These are phyloP conservation scores for Ennomos quercinarius DNA, from an alignment of 2,888 invertebrate genomes.

Conservation along the genomic window DNA sequence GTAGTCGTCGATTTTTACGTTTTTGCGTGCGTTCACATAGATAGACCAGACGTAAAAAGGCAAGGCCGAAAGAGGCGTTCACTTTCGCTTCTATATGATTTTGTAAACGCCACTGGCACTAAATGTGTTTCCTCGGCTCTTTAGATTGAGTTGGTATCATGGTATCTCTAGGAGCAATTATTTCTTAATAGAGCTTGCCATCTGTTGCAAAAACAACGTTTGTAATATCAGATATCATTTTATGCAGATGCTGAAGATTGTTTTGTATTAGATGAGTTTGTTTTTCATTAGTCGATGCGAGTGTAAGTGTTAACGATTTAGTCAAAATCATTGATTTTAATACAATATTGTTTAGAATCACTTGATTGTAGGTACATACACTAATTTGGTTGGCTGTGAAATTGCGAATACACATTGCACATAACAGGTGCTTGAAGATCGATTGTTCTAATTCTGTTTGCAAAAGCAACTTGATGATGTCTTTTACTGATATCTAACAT, in stretches of 20 bases:
- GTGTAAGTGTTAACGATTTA: too few species aligned
- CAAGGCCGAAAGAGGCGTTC: conserved; percentile 71
- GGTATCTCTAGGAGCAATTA: conserved; percentile 51
- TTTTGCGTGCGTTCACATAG: conserved; percentile 37
- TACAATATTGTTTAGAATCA: too few species aligned
- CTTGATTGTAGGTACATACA: too few species aligned
- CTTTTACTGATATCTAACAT: conserved; percentile 58
- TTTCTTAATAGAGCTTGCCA: conserved; percentile 45
- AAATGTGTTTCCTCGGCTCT: conserved; percentile 51
- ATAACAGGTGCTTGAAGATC: conserved; percentile 25
- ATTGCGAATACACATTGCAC: conserved; percentile 9
- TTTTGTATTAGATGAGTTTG: not conserved
- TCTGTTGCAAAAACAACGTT: conserved; percentile 40
- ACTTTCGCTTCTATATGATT: conserved; percentile 69
- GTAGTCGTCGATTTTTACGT: conserved; percentile 9
- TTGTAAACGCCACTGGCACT: conserved; percentile 54
- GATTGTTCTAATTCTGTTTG: conserved; percentile 43
- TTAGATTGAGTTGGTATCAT: conserved; percentile 37
- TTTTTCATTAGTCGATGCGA: too few species aligned
- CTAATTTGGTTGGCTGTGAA: conserved; percentile 10
- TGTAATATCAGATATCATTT: conserved; percentile 39
- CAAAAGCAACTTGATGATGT: conserved; percentile 47
- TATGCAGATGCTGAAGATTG: conserved; percentile 18
- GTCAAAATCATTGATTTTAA: too few species aligned
- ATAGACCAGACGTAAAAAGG: conserved; percentile 45